Conservation (phyloP, 2,888 invertebrate species). For the Pachymerium ferrugineum region DNA sequence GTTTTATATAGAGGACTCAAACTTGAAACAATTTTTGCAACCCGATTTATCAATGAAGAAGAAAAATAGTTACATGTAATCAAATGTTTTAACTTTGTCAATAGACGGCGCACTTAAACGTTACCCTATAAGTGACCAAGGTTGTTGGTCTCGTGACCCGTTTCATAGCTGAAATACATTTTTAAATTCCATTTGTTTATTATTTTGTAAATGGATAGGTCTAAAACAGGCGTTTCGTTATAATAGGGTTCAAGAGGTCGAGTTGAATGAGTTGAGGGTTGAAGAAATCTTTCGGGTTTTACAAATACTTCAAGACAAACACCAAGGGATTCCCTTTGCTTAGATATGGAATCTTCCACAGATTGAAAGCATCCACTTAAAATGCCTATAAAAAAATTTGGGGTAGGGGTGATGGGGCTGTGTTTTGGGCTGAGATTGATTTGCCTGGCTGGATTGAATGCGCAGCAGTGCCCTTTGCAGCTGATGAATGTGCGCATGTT, state of each 20-base stretch:
- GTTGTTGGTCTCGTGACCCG: not conserved
- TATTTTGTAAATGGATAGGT: not conserved
- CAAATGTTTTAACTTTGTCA: too few relatives aligned
- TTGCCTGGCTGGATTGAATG: slow-evolving; percentile 1
- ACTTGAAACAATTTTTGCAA: not conserved
- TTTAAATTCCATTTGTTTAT: not conserved
- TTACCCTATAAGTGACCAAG: too few relatives aligned
- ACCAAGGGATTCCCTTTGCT: not conserved
- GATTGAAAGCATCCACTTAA: slow-evolving; percentile 1
- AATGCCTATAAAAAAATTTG: not conserved
- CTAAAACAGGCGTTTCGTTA: slow-evolving; percentile 4
- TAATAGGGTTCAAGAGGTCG: not conserved
- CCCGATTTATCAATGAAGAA: not conserved
- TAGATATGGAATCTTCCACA: not conserved
- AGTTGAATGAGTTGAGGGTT: not conserved
- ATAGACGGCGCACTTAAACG: too few relatives aligned
- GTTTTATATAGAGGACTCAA: not conserved
- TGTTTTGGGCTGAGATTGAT: slow-evolving; percentile 8
- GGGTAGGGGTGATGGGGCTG: not conserved
- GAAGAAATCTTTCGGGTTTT: not conserved
- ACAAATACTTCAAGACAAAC: not conserved
- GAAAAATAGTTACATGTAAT: not conserved
- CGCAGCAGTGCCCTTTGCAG: not conserved
- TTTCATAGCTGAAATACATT: not conserved
- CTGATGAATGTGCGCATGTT: slow-evolving; percentile 13